phyloP scores from a whole-genome alignment of 35 echinoderm and acorn worm genomes.

The Stichopus chloronotus region DNA sequence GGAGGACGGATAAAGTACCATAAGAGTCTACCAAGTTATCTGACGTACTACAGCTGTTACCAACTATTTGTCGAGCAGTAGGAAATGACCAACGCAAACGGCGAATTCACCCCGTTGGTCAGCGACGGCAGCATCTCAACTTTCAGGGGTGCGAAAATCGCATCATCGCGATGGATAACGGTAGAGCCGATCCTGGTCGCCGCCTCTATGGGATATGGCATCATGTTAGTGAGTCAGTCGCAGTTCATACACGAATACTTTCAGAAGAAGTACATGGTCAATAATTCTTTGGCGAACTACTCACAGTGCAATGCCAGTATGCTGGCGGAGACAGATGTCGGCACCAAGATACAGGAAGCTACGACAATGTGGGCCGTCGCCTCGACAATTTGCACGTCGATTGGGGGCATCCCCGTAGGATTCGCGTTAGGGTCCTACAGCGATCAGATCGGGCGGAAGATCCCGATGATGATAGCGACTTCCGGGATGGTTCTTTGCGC shows the following conservation, averaged over 20 bases:
- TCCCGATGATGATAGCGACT: neutral
- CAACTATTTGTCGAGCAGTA: too few relatives aligned
- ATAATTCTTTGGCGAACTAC: neutral
- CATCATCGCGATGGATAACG: conserved; percentile 39
- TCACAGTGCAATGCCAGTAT: conserved; percentile 1
- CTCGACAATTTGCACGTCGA: neutral
- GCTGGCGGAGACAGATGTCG: neutral
- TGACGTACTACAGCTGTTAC: too few relatives aligned
- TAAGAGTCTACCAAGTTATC: too few relatives aligned
- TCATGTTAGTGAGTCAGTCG: neutral
- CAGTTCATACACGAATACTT: conserved; percentile 37
- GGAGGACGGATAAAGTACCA: too few relatives aligned
- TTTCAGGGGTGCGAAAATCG: neutral
- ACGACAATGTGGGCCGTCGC: neutral
- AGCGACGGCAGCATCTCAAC: neutral
- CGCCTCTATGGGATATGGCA: conserved; percentile 45
- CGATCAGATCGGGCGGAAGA: conserved; percentile 48
- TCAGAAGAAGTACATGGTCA: neutral
- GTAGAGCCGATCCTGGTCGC: conserved; percentile 51
- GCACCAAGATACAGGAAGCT: conserved; percentile 15
- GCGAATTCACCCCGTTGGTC: neutral
- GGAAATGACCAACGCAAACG: too few relatives aligned
- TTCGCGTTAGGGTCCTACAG: conserved; percentile 22
- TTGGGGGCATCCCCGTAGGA: conserved; percentile 3
- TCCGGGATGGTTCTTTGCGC: conserved; percentile 19